Evolutionary conservation across 2,888 invertebrate species (phyloP).

Genomic region (Pemphredon lugubris): DNA sequence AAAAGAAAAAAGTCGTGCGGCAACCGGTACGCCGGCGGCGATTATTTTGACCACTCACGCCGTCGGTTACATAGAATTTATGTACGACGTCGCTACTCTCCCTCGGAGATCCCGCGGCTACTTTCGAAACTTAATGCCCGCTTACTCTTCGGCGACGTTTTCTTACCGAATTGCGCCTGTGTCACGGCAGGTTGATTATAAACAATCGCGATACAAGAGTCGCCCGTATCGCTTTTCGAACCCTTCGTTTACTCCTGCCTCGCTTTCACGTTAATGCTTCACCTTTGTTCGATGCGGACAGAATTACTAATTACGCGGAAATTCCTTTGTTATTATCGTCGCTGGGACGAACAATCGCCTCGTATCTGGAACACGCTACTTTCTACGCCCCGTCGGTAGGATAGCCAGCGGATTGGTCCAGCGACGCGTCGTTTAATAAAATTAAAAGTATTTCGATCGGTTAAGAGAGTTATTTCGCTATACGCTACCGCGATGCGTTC

Average conservation of each 20-base stretch:
- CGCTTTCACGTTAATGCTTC: neutral
- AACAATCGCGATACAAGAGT: conserved; percentile 15
- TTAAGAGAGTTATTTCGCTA: no score
- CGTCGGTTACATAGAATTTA: conserved; percentile 65
- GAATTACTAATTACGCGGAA: no score
- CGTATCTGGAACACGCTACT: no score
- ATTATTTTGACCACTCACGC: conserved; percentile 67
- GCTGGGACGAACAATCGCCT: no score
- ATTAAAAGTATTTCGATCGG: no score
- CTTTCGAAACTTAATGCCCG: conserved; percentile 54
- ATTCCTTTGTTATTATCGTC: no score
- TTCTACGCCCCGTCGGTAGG: no score
- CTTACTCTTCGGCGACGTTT: conserved; percentile 18
- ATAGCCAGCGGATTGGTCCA: no score
- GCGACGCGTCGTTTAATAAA: no score
- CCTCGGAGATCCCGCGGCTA: conserved; percentile 52
- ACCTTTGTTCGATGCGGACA: neutral
- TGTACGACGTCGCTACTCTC: conserved; percentile 43
- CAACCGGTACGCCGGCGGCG: conserved; percentile 55
- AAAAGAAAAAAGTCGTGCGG: conserved; percentile 68
- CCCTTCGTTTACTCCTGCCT: neutral
- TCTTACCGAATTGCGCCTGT: conserved; percentile 10
- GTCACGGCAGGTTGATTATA: conserved; percentile 17
- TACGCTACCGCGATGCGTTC: no score
- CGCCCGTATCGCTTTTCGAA: conserved; percentile 18